Evolutionary conservation across 2,888 invertebrate species (phyloP).

Genomic region (Mantis religiosa): DNA sequence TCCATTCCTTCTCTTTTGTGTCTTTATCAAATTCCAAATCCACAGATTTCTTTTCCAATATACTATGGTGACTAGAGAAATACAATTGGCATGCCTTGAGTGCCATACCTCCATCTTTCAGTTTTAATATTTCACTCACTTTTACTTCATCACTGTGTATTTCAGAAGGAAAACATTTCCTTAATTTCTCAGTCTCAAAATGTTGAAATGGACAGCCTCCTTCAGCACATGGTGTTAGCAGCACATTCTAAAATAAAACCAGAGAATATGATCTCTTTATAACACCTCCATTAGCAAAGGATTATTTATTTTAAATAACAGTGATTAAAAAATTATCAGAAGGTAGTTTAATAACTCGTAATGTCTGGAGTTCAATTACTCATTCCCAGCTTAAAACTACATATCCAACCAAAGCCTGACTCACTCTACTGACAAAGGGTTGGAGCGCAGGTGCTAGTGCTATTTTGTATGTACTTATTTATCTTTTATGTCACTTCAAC

Average conservation of each 20-base stretch:
- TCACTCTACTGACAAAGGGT: too few relatives aligned
- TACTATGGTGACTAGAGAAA: not conserved
- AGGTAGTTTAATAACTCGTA: too few relatives aligned
- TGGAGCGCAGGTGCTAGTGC: too few relatives aligned
- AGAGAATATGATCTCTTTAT: too few relatives aligned
- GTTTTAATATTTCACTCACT: not conserved
- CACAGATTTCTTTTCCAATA: not conserved
- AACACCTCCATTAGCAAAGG: too few relatives aligned
- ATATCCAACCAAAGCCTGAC: too few relatives aligned
- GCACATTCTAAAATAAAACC: constrained; percentile 36
- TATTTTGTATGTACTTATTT: too few relatives aligned
- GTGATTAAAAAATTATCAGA: too few relatives aligned
- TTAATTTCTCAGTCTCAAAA: constrained; percentile 50
- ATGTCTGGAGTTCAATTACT: too few relatives aligned
- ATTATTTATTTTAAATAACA: too few relatives aligned
- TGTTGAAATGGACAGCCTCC: constrained; percentile 62
- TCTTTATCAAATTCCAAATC: not conserved
- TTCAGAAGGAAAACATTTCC: not conserved
- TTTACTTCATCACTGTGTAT: not conserved
- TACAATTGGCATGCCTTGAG: constrained; percentile 12
- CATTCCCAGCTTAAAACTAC: too few relatives aligned
- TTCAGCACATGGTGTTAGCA: constrained; percentile 47
- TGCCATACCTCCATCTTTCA: constrained; percentile 1
- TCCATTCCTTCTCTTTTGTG: not conserved
- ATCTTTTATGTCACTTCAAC: too few relatives aligned